Evolutionary conservation across 2,888 invertebrate genomes (phyloP), one percentile per base, ranked within the genome.

Genomic region (Plutella xylostella): DNA sequence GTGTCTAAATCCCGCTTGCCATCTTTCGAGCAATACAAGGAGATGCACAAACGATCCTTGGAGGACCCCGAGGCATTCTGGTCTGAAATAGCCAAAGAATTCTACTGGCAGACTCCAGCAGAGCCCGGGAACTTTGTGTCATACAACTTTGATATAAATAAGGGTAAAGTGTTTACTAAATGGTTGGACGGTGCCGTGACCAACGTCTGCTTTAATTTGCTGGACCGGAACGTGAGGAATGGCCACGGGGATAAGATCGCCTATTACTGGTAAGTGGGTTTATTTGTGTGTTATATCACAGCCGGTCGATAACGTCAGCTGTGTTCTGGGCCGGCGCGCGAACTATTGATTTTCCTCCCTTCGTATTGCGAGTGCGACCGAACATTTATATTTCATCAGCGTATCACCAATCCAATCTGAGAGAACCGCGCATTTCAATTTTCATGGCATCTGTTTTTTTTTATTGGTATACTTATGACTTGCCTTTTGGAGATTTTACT

Each of bases 171-270:
- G 57, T 93, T 88, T 58, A 91, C 96, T 38, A 95, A 94, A 74
- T 99, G 97, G 94, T 90, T 99, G 91, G 92, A 94, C 61, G 98
- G 96, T 9, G 94, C 94, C 4, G 90, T 92, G 30, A 98, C 98
- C 33, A 99, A 99, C 73, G 90, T 98, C 52, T 95, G 94, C 68
- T 99, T 96, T 79, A 99, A 99, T 83, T 86, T 95, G 43, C 83
- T 99, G 56, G 98, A 99, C 77, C 89, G 94, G 51, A 94, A 96
- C 73, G 90, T 99, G 45, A 89, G 92, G 61, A 92, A 90, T 56
- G 97, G 97, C 14, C 80, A 91, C 51, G 97, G 96, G 21, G 94
- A 97, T 60, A 94, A 92, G 70, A 87, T 97, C 51, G 97, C 97
- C 17, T 98, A 91, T 79, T 96, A 94, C 72, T 98, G 98, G 98